Base-by-base conservation (phyloP, 2,888 invertebrate genomes). In the Calliopum simillimum region DNA sequence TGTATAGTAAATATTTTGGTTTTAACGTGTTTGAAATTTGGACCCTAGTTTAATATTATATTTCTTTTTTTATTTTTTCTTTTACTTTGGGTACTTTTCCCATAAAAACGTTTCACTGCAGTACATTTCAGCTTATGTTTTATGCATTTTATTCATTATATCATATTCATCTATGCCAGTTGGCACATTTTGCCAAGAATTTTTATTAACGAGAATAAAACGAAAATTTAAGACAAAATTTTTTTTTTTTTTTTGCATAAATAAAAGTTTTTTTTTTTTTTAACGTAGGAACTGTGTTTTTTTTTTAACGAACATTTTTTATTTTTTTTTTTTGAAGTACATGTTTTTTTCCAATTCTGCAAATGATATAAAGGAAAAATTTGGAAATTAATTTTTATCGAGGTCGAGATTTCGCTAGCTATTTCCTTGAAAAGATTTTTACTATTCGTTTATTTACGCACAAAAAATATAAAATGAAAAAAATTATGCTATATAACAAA, bases 41-140 rank as follows among this genome's bases (percentile, higher is more conserved):
- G 80, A 81, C 80, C 80, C 80, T 81, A 81, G 78, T 80, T 81
- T 75, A 78, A 81, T 76, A n/a, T n/a, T n/a, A n/a, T n/a, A n/a
- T 81, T 80, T 62, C 74, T 75, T 69, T 51, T 72, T 76, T 58
- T 69, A 14, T 58, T 19, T 43, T 19, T 8, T 11, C 63, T 41
- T 19, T 43, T 21, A 5, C 19, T 65, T 53, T 43, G 62, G 21
- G 5, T 33, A 33, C 5, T 33, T 33, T 33, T 2, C 33, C 33
- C 33, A 33, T 33, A 33, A 33, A 33, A 33, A 33, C 33, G n/a
- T 33, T 33, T 33, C 8, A 8, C 33, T 2, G 8, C 33, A 8
- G 33, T 8, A 33, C 8, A 33, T 33, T 33, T 33, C 33, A 33
- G 33, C 33, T 33, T 8, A 33, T 33, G 33, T 33, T 33, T 33